Percentiles rank a stretch among this genome's conserved stretches.
phyloP scores from a whole-genome alignment of 2,888 invertebrate genomes.

The Hirtodrosophila histrioides region DNA sequence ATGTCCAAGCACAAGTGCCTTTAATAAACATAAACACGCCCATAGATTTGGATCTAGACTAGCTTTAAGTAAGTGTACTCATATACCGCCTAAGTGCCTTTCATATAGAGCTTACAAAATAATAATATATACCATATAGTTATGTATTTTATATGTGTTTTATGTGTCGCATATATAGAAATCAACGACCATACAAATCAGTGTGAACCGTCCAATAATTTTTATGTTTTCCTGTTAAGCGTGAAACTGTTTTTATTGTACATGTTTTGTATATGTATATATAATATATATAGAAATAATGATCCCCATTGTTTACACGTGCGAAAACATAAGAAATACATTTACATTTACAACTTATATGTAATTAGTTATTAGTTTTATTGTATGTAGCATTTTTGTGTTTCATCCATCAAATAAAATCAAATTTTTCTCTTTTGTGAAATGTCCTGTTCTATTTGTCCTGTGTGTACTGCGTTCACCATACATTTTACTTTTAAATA shows the following conservation, averaged over 20 bases:
- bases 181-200: conserved; percentile 77
- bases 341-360: conserved; percentile 21
- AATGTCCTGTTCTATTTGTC: conserved; percentile 26
- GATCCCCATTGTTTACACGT: conserved; percentile 39
- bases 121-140: conserved; percentile 6
- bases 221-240: conserved; percentile 64
- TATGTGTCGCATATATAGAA: conserved; percentile 73
- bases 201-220: conserved; percentile 82
- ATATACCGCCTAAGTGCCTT: conserved; percentile 35
- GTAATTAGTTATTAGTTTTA: conserved; percentile 5
- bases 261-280: conserved; percentile 35
- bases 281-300: conserved; percentile 16
- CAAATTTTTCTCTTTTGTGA: conserved; percentile 33
- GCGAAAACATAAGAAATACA: conserved; percentile 48
- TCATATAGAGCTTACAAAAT: conserved; percentile 1
- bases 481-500: neutral
- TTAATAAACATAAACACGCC: conserved; percentile 1
- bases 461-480: neutral
- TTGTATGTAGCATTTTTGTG: conserved; percentile 20
- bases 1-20: conserved; percentile 52
- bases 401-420: conserved; percentile 27
- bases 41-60: conserved; percentile 15
- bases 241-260: conserved; percentile 45
- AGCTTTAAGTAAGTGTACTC: conserved; percentile 39
- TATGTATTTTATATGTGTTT: conserved; percentile 53